phyloP scores from a whole-genome alignment of 2,797 vertebrate genomes.

The Threskiornis aethiopicus region DNA sequence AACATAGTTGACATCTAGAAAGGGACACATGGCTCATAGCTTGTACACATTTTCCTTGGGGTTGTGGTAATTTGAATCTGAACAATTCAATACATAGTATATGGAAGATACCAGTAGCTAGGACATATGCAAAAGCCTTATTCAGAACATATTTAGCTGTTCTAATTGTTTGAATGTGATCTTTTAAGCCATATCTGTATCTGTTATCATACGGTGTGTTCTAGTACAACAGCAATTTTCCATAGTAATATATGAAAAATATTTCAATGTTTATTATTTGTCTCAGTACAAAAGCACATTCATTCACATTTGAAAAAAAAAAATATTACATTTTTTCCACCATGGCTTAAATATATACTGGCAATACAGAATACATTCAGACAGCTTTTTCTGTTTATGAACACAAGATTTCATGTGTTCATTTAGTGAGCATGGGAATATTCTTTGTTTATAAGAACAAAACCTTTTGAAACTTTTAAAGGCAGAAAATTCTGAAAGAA shows the following conservation, averaged over 20 bases:
- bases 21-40: background rate
- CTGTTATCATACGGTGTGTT: background rate
- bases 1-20: background rate
- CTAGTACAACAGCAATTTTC: background rate
- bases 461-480: background rate
- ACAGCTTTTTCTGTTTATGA: background rate
- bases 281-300: background rate
- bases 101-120: background rate
- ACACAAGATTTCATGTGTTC: background rate
- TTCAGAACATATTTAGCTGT: background rate
- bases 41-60: background rate
- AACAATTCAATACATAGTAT: background rate
- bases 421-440: background rate
- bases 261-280: background rate
- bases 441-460: background rate
- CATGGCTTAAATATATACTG: background rate
- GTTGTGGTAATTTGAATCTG: background rate
- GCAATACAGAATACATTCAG: background rate
- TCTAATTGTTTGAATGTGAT: background rate
- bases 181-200: background rate
- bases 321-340: background rate
- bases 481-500: background rate
- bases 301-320: background rate
- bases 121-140: background rate
- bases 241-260: background rate